phyloP scores from a whole-genome alignment of 2,797 vertebrate species.

The Centroberyx gerrardi region DNA sequence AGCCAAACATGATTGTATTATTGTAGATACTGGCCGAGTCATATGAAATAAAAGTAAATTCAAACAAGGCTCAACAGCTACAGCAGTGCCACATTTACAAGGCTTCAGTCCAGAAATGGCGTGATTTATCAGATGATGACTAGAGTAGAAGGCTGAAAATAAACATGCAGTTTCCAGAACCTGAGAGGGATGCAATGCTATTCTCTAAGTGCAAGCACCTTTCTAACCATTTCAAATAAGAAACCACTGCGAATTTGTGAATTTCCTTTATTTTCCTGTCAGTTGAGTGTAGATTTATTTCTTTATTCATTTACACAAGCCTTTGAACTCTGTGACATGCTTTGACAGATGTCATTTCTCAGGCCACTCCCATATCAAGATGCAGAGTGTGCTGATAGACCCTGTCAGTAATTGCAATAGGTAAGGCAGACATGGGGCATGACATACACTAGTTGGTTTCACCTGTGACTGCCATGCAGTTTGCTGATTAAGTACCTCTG shows the following conservation, averaged over 20 bases:
- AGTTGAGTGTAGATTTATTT: not conserved
- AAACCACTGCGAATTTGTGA: not conserved
- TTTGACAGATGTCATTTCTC: constrained; percentile 8
- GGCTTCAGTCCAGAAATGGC: not conserved
- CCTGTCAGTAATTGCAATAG: not conserved
- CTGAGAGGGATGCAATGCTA: not conserved
- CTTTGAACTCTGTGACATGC: not conserved
- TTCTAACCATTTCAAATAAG: not conserved
- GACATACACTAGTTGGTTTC: not conserved
- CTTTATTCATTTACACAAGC: not conserved
- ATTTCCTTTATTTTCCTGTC: constrained; percentile 4
- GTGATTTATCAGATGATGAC: too few species aligned
- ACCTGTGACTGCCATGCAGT: constrained; percentile 11
- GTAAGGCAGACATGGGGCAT: constrained; percentile 2
- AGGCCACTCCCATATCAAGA: not conserved
- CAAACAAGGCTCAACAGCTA: not conserved
- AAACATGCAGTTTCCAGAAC: not conserved
- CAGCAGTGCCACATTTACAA: not conserved
- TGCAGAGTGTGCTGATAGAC: not conserved
- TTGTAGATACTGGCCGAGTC: not conserved
- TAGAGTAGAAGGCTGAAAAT: too few species aligned
- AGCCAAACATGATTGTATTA: not conserved
- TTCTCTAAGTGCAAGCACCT: not conserved
- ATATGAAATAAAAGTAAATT: not conserved
- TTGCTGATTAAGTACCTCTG: not conserved